These are phyloP conservation scores for Diadophis punctatus DNA, from an alignment of 2,113 vertebrate genomes.

Conservation along the genomic window DNA sequence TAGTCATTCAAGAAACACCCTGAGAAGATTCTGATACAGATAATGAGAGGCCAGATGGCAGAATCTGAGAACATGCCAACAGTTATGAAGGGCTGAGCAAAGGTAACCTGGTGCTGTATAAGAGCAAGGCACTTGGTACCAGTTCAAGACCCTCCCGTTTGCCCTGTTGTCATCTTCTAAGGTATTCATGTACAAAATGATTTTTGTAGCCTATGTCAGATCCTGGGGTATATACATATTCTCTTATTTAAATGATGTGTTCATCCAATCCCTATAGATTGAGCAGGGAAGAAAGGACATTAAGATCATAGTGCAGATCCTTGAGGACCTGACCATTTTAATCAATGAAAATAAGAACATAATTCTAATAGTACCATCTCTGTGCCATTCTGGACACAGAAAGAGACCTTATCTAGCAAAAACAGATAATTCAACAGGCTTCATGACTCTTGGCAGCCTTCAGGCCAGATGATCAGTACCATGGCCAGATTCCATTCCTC, in stretches of 20 bases:
- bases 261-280: not conserved
- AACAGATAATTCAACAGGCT: not conserved
- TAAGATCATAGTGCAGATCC: not conserved
- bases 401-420: not conserved
- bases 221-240: not conserved
- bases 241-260: not conserved
- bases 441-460: not conserved
- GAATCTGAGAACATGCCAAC: no score
- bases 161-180: not conserved
- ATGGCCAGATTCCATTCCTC: not conserved
- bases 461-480: not conserved
- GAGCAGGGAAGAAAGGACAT: not conserved
- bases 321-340: not conserved
- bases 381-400: not conserved
- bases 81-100: no score
- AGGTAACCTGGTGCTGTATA: no score
- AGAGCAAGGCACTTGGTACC: not conserved
- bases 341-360: not conserved
- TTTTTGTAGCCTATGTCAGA: not conserved
- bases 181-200: not conserved
- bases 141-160: not conserved
- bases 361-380: not conserved
- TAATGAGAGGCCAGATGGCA: no score
- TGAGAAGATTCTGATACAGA: no score
- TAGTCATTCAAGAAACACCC: not conserved